These are phyloP conservation scores for Rutpela maculata DNA, from an alignment of 2,888 invertebrate species.

Conservation along the genomic window DNA sequence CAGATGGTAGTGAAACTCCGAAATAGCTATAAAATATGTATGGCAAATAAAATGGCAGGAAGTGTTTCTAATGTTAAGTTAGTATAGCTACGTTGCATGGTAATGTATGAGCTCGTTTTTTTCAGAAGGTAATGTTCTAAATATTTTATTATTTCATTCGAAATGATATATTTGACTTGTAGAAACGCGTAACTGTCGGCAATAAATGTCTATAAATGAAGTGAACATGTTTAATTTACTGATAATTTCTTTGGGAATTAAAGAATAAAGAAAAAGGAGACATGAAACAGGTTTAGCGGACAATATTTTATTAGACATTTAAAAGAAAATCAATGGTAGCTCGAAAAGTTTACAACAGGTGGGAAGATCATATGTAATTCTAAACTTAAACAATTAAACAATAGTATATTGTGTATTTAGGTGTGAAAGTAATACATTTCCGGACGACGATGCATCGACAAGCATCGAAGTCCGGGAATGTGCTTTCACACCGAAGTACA, in stretches of 20 bases:
- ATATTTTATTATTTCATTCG: neutral
- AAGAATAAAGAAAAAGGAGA: too few relatives aligned
- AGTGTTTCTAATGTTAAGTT: neutral
- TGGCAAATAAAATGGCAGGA: neutral
- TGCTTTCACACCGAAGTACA: too few relatives aligned
- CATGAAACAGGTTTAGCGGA: too few relatives aligned
- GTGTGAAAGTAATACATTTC: too few relatives aligned
- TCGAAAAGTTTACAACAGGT: too few relatives aligned
- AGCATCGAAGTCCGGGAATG: too few relatives aligned
- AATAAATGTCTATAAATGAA: neutral
- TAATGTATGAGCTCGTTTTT: neutral
- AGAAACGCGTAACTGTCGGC: neutral
- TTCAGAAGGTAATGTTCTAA: neutral
- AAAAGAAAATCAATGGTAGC: too few relatives aligned
- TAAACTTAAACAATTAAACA: too few relatives aligned
- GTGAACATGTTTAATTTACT: neutral
- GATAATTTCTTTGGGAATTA: neutral
- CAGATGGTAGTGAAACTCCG: conserved; percentile 6
- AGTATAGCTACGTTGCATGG: neutral
- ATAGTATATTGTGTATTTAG: too few relatives aligned
- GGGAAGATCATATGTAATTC: too few relatives aligned
- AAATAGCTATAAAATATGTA: neutral
- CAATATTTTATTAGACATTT: too few relatives aligned
- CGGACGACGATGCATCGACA: too few relatives aligned
- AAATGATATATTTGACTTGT: neutral